These are phyloP conservation scores for Malurus elegans DNA, from an alignment of 2,113 vertebrate genomes.

Conservation along the genomic window DNA sequence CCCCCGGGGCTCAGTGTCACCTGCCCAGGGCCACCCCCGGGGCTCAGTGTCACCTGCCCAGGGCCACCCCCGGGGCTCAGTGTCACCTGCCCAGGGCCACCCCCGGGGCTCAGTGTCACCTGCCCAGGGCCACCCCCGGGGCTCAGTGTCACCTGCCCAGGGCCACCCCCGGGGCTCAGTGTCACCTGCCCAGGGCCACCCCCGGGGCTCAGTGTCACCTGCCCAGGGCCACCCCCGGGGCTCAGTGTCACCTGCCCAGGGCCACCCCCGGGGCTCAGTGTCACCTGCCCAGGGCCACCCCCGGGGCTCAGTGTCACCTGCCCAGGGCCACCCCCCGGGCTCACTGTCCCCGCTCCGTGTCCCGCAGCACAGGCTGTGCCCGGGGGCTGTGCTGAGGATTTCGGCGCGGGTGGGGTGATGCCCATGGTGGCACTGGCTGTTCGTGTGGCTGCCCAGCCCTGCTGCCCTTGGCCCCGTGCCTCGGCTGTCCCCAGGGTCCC, in stretches of 20 bases:
- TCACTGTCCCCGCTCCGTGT: background rate
- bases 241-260: no score
- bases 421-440: accelerated
- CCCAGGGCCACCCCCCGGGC: background rate
- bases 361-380: background rate
- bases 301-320: background rate
- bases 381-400: accelerated
- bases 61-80: background rate
- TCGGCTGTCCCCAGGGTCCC: background rate
- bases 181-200: background rate
- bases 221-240: no score
- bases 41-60: no score
- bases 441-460: background rate
- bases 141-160: no score
- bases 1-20: background rate
- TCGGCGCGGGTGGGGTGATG: background rate
- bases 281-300: background rate
- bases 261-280: no score
- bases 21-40: background rate
- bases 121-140: background rate
- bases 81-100: accelerated
- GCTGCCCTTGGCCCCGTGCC: background rate
- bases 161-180: accelerated
- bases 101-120: background rate
- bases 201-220: no score